Conservation (phyloP, 2,797 vertebrate genomes). For the Chiloscyllium punctatum region DNA sequence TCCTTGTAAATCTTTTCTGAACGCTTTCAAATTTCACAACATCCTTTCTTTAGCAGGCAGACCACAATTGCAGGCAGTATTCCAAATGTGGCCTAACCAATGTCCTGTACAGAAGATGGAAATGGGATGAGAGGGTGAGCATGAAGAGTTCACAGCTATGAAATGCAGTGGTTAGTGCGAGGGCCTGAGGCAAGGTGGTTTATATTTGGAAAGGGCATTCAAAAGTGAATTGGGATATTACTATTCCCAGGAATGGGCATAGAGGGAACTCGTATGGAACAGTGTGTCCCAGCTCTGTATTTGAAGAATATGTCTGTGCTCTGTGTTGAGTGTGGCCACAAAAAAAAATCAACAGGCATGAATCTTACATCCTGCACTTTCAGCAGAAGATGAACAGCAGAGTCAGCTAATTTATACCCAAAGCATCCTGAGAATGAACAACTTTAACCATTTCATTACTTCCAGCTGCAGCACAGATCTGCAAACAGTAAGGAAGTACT, state of each 20-base stretch:
- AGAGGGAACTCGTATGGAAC: background rate
- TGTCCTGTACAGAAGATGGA: background rate
- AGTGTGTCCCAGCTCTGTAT: background rate
- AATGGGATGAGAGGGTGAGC: background rate
- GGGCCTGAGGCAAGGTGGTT: background rate
- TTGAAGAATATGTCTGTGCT: background rate
- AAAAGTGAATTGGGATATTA: background rate
- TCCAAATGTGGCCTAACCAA: too few relatives aligned
- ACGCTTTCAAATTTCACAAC: too few relatives aligned
- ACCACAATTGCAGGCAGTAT: too few relatives aligned
- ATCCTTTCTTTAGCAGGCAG: too few relatives aligned
- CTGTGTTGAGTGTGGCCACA: background rate
- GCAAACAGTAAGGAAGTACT: background rate
- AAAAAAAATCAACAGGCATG: background rate
- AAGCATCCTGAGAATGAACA: constrained; percentile 14
- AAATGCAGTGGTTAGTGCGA: background rate
- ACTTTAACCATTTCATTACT: constrained; percentile 10
- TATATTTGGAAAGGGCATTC: background rate
- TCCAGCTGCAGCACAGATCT: background rate
- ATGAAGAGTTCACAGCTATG: background rate
- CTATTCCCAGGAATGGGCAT: background rate
- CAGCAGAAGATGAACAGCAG: background rate
- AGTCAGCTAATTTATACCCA: background rate
- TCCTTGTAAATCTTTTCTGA: too few relatives aligned
- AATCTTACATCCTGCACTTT: background rate